Evolutionary conservation across 2,888 invertebrate genomes (phyloP), one percentile per base, ranked within the genome.

Genomic region (Crioceris asparagi): DNA sequence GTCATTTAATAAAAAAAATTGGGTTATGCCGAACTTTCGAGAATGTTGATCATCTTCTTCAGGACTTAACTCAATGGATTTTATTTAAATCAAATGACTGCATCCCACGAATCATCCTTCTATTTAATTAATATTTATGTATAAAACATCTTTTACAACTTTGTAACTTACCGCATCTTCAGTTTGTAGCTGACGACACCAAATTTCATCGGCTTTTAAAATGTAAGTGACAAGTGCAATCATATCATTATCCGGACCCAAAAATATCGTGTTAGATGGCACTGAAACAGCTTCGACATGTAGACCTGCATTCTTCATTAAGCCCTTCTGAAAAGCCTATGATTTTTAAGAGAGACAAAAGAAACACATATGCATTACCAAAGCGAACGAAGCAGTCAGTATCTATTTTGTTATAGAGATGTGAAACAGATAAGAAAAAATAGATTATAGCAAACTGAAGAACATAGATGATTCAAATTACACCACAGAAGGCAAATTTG

Each of bases 141-240:
- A n/a, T n/a, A n/a, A n/a, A n/a, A n/a, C n/a, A n/a, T 27, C 17
- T 23, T 11, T 7, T 15, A 27, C 10, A 27, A 25, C 4, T 8
- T n/a, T 25, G 10, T 16, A n/a, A 62, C 67, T 64, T 56, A 71
- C 71, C 29, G 61, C 64, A 47, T 70, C 70, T 3, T 65, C 50
- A 1, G 69, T 68, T 2, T 65, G 68, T 7, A 66, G 55, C 4
- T 75, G 62, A 17, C 70, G 55, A 16, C 68, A 66, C 69, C 71
- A 73, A 16, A 75, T 60, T 38, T 71, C 69, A 4, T 60, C 60
- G 0, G 67, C 64, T 2, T 64, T 65, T 4, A 57, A 53, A 1
- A 67, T 64, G 18, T 57, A 60, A 1, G 67, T 67, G 2, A 71
- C 57, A 38, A 59, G 58, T 0, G 67, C 66, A 6, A 60, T 53